Base-by-base conservation (phyloP, 2,797 vertebrate genomes). In the Nannoperca obscura region DNA sequence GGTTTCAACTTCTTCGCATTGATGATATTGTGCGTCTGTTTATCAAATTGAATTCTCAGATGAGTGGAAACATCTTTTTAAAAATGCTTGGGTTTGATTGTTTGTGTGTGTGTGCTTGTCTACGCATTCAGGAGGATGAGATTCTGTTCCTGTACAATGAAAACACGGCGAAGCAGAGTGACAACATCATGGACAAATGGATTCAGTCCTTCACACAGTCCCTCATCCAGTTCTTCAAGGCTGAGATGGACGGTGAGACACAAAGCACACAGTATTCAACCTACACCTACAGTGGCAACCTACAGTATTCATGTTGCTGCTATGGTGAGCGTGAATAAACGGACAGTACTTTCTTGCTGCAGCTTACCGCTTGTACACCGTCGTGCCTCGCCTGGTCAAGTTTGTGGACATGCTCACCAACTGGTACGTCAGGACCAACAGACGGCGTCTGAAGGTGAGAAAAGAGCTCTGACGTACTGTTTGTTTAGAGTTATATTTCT, bases 401-500 rank as follows among this genome's bases (percentile, higher is more conserved):
- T 99, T 98, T 92, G 97, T 99, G 76, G 98, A 99, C 91, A 93
- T 96, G 94, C 95, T 99, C 71, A 99, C 98, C 87, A 99, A 99
- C 89, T 99, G 98, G 98, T 99, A 99, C 4, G 97, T 99, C 75
- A 94, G 98, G 87, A 99, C 96, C 94, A 99, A 99, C 93, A 97
- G 97, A 69, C 95, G 96, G 80, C 96, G 98, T 14, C 94, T 99
- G 62, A 99, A 99, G 97, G 98, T 99, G 94, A 92, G 95, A 73
- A 40, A 38, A 19, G 22, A 11, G 4, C 15, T 61, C 24, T 13
- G 24, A 73, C 49, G 68, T 47, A 3, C 3, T 13, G 30, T 47
- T 52, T 14, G 15, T 40, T 30, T 53, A 17, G 32, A 40, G 14
- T 55, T 36, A 13, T 59, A 49, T 24, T 61, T 47, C 19, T 59